Evolutionary conservation across 2,797 vertebrate species (phyloP).

Genomic region (Platyrinchus mystaceus): DNA sequence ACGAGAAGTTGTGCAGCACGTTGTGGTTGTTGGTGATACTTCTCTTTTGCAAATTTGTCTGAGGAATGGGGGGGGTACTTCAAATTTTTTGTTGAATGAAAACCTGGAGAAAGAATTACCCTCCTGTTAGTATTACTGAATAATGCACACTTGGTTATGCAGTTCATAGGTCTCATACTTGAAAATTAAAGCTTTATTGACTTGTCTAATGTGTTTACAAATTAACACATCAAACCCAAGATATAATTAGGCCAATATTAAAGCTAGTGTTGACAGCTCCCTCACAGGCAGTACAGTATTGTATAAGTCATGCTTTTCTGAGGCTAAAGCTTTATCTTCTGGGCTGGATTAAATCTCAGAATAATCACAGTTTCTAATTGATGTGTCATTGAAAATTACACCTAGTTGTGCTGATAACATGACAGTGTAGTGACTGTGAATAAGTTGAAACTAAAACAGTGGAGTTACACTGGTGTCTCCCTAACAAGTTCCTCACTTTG

Average conservation of each 20-base stretch:
- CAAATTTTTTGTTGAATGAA: neutral
- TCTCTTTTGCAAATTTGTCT: neutral
- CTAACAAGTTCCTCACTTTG: neutral
- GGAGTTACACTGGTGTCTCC: neutral
- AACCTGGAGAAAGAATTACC: neutral
- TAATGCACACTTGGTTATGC: neutral
- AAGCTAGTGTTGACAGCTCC: neutral
- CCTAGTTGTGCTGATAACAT: neutral
- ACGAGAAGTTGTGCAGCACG: neutral
- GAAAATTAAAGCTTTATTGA: slow-evolving; percentile 29
- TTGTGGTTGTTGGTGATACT: neutral
- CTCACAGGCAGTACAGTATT: neutral
- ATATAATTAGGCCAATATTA: neutral
- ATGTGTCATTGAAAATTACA: neutral
- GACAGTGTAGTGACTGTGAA: neutral
- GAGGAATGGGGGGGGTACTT: neutral
- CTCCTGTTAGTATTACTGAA: neutral
- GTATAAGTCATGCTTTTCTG: neutral
- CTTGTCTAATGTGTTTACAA: slow-evolving; percentile 22
- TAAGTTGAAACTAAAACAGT: neutral
- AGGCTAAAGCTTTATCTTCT: neutral
- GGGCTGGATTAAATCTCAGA: neutral
- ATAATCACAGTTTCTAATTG: neutral
- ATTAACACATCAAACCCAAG: neutral
- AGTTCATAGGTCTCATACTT: neutral